Evolutionary conservation across 2,113 vertebrate genomes (phyloP).

Genomic region (Platysternon megacephalum): DNA sequence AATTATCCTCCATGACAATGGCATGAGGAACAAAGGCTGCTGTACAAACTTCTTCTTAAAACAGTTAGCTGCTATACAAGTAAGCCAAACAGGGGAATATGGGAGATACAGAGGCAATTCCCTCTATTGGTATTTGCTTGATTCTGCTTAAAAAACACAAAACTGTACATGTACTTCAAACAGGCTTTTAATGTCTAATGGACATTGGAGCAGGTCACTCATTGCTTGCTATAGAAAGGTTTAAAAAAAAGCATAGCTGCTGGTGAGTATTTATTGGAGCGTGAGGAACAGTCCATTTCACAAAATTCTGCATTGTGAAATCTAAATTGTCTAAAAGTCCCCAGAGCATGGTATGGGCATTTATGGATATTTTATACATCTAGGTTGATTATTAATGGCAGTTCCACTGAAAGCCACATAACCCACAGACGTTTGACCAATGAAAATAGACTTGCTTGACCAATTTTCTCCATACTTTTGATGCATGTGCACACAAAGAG

Average conservation of each 20-base stretch:
- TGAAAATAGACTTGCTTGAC: not conserved
- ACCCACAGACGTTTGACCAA: not conserved
- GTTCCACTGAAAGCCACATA: not conserved
- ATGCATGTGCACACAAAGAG: not conserved
- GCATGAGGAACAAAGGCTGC: not conserved
- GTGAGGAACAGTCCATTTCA: not conserved
- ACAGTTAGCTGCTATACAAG: not conserved
- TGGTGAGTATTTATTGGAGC: not conserved
- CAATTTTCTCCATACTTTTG: not conserved
- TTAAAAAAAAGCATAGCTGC: not conserved
- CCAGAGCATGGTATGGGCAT: not conserved
- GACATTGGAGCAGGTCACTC: not conserved
- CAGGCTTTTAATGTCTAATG: not conserved
- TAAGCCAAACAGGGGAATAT: not conserved
- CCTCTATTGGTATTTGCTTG: not conserved
- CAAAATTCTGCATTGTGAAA: not conserved
- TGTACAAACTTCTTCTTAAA: not conserved
- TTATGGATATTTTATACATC: not conserved
- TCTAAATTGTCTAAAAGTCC: not conserved
- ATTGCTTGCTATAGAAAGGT: not conserved
- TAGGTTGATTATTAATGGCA: not conserved
- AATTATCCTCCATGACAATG: not conserved
- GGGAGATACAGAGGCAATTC: fast-evolving
- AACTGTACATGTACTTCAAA: not conserved
- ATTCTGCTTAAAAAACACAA: not conserved